Percentiles rank a stretch among this genome's conserved stretches.
Conservation (phyloP, 1,140 invertebrate genomes). For the Drosophila equinoxialis region DNA sequence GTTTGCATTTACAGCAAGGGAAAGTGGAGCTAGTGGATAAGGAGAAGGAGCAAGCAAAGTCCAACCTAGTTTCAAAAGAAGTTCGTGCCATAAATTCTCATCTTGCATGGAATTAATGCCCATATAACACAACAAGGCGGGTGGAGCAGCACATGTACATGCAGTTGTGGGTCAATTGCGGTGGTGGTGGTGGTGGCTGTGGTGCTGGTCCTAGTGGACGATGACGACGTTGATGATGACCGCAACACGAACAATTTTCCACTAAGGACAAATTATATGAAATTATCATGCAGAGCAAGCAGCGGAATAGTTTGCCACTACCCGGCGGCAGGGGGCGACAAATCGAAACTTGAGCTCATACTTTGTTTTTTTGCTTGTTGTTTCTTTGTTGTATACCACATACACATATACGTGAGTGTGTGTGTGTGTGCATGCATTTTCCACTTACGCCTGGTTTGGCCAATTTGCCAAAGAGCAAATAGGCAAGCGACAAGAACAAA, state of each 20-base stretch:
- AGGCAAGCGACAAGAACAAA: constrained; percentile 19
- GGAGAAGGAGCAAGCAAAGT: constrained; percentile 19
- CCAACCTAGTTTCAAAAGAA: constrained; percentile 44
- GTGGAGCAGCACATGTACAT: constrained; percentile 40
- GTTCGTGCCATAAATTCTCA: constrained; percentile 66
- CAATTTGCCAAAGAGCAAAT: constrained; percentile 55
- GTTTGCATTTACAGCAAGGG: constrained; percentile 44
- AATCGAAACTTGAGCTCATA: constrained; percentile 47
- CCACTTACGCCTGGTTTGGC: constrained; percentile 62
- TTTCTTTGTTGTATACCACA: constrained; percentile 11
- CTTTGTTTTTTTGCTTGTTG: no score
- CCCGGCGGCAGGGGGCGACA: constrained; percentile 51
- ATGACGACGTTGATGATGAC: constrained; percentile 40
- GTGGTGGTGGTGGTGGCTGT: not conserved
- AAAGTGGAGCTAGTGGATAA: constrained; percentile 25
- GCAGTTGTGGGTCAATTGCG: constrained; percentile 60
- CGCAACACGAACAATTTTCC: constrained; percentile 48
- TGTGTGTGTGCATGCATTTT: constrained; percentile 45
- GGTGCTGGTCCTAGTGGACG: no score
- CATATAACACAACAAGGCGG: constrained; percentile 11
- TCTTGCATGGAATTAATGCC: constrained; percentile 56
- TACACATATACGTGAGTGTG: constrained; percentile 17
- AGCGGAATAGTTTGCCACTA: constrained; percentile 61
- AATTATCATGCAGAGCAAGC: constrained; percentile 78
- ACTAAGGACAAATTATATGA: constrained; percentile 71